A percentile compares a stretch with the other conserved stretches of the same genome.
phyloP scores from a whole-genome alignment of 2,888 invertebrate species.

The Lithosia quadra region DNA sequence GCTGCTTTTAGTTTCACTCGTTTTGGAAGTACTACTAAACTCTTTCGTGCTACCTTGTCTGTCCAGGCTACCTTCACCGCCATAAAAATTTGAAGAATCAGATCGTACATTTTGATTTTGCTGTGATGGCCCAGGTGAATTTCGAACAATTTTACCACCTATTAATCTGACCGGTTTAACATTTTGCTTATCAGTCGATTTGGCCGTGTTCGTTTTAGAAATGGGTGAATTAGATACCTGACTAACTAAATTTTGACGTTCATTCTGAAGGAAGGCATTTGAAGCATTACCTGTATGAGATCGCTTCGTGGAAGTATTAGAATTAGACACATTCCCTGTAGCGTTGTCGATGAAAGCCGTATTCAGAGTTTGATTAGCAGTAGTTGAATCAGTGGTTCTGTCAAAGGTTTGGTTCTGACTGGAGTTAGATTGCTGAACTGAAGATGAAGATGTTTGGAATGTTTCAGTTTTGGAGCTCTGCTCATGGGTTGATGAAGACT shows the following conservation, averaged over 20 bases:
- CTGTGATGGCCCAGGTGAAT: conserved; percentile 66
- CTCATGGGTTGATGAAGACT: conserved; percentile 78
- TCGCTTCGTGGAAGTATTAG: conserved; percentile 64
- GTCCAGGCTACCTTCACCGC: conserved; percentile 73
- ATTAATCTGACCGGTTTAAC: conserved; percentile 52
- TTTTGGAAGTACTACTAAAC: conserved; percentile 74
- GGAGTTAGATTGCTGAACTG: conserved; percentile 75
- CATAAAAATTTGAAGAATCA: conserved; percentile 75
- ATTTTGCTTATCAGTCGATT: conserved; percentile 60
- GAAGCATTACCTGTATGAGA: conserved; percentile 76
- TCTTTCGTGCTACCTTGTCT: conserved; percentile 71
- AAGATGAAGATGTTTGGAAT: conserved; percentile 78
- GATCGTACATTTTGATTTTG: conserved; percentile 69
- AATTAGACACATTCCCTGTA: conserved; percentile 57
- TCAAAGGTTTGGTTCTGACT: conserved; percentile 77
- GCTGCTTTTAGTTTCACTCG: conserved; percentile 85
- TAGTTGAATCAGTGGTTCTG: conserved; percentile 72
- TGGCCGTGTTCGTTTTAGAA: conserved; percentile 30
- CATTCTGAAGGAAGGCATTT: conserved; percentile 78
- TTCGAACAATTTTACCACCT: conserved; percentile 68
- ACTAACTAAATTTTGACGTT: conserved; percentile 73
- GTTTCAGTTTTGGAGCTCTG: conserved; percentile 79
- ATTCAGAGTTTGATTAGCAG: conserved; percentile 75
- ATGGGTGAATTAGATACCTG: conserved; percentile 54
- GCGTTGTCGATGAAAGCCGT: conserved; percentile 80